Base-by-base conservation (phyloP, 2,888 invertebrate species). In the Hypomecis punctinalis region DNA sequence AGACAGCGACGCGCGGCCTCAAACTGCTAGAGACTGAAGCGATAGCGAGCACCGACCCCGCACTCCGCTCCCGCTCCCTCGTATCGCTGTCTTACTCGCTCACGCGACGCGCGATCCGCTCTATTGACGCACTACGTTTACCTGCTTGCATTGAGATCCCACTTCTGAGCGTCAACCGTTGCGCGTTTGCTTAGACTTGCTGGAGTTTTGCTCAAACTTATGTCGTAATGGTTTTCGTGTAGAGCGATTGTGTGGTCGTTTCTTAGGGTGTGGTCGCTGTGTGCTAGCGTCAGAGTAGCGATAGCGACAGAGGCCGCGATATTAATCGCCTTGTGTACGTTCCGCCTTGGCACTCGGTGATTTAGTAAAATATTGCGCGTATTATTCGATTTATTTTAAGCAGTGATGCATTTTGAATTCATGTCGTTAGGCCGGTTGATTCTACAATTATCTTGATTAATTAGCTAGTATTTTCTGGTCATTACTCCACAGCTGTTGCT, bases 81-180 rank as follows among this genome's bases (percentile, higher is more conserved):
- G 61, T 83, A 82, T 81, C 83, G 79, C 85, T 77, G 79, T 85
- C 85, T 70, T 86, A 74, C 79, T 86, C 84, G 86, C 85, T 86
- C 86, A 72, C 84, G 86, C 83, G 76, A 78, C 83, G 86, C 88
- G 85, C 83, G 76, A 77, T 70, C 76, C 75, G 72, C 75, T 75
- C 33, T 69, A 71, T 73, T 11, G 55, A 64, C 53, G 51, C 49
- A 64, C 54, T 36, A 35, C 47, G 43, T 37, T n/a, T 49, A 6
- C 48, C 33, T 23, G 10, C 43, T 60, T 42, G 23, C 35, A 42
- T 47, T 43, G 7, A n/a, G 8, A n/a, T 49, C 54, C 40, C 53
- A 48, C 54, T 56, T 45, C 5, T 56, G n/a, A 39, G 10, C 0
- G 7, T 8, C 35, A 55, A 43, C 55, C 65, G 69, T 61, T 71